Evolutionary conservation across 2,888 invertebrate species (phyloP), one percentile per base, ranked within the genome.

Genomic region (Cheilosia vulpina): DNA sequence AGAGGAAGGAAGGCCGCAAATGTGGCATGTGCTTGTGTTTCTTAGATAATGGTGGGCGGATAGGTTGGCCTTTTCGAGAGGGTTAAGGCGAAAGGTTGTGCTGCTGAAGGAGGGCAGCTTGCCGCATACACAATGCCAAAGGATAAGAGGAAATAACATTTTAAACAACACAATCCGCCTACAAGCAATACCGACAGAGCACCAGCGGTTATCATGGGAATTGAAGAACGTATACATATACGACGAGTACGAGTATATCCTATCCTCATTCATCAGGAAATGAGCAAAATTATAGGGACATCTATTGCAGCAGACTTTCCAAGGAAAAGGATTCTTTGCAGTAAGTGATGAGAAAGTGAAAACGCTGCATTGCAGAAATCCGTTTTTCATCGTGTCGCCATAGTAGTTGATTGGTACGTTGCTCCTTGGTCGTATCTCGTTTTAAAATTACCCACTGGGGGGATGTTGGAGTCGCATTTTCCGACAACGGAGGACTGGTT

Each of bases 341-440:
- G 45, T 50, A 71, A 71, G 75, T 69, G 50, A 58, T 66, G 66
- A 31, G 24, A 15, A 47, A 41, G 50, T 19, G 43, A 52, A 76
- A 84, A 55, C 58, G 75, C 83, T 78, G 84, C 79, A 84, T 71
- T 79, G 79, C 79, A 84, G 79, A 53, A 79, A 76, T 55, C 11
- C 19, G 31, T 63, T 52, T 31, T 45, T 62, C 41, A 43, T 21
- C 9, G 21, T 62, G 34, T 63, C 45, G 60, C 50, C 57, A 60
- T 38, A 19, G 6, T 17, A 7, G 55, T 52, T 65, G 55, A 71
- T 81, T 81, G 57, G 34, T 38, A 50, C 50, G 62, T 58, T 21
- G 15, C 47, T 81, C 69, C 17, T 58, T 24, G 41, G 55, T 5
- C 24, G 13, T 24, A 13, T 24, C 15, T 52, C 15, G 15, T 2